Conservation (phyloP, 64 coral and sea anemone species). For the Stichodactyla helianthus region DNA sequence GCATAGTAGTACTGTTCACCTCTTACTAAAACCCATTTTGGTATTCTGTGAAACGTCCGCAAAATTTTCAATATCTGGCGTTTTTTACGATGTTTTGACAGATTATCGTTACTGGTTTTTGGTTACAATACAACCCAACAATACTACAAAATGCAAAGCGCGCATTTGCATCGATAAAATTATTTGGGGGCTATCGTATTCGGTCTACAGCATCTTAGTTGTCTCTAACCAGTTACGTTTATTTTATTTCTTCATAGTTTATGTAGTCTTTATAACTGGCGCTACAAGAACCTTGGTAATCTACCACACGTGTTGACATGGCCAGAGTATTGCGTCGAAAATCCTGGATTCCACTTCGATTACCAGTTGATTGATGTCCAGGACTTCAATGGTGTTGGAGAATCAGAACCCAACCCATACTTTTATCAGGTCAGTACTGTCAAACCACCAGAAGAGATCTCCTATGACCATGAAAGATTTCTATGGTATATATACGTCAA, state of each 20-base stretch:
- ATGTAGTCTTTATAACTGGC: slow-evolving; percentile 94
- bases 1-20: too few species aligned
- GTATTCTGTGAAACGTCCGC: too few species aligned
- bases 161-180: too few species aligned
- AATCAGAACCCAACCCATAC: slow-evolving; percentile 97
- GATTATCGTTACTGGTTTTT: not conserved
- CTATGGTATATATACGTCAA: too few species aligned
- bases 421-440: slow-evolving; percentile 79
- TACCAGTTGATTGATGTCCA: slow-evolving; percentile 92
- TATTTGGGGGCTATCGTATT: too few species aligned
- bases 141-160: too few species aligned
- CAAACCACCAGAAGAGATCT: not conserved
- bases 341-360: slow-evolving; percentile 90
- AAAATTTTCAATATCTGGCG: too few species aligned
- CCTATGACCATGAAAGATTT: too few species aligned
- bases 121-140: not conserved
- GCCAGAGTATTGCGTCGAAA: slow-evolving; percentile 93
- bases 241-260: slow-evolving; percentile 37
- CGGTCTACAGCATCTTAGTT: too few species aligned
- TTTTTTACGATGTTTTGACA: not conserved
- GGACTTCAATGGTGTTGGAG: slow-evolving; percentile 94
- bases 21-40: too few species aligned
- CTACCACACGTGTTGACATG: slow-evolving; percentile 85
- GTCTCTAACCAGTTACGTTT: too few species aligned
- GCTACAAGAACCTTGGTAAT: slow-evolving; percentile 94